Evolutionary conservation across 2,888 invertebrate species (phyloP).

Genomic region (Agrilus mali): DNA sequence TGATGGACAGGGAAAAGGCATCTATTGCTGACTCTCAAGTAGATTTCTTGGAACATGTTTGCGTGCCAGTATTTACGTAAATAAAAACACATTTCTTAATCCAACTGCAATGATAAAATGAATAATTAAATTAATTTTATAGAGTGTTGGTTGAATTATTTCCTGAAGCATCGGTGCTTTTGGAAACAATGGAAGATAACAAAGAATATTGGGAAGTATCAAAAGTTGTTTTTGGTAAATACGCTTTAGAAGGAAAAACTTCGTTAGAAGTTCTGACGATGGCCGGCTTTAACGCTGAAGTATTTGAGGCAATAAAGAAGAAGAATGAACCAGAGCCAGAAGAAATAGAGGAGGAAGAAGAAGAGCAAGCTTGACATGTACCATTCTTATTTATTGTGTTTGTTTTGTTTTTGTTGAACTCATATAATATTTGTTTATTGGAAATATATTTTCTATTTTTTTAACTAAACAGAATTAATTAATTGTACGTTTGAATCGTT

Average conservation of each 20-base stretch:
- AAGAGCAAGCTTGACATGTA: no score
- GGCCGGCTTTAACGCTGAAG: conserved; percentile 21
- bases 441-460: no score
- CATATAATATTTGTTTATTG: no score
- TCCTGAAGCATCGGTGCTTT: conserved; percentile 36
- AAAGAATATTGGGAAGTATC: conserved; percentile 46
- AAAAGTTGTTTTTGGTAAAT: conserved; percentile 28
- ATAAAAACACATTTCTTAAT: no score
- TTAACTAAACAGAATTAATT: no score
- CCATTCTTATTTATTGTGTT: no score
- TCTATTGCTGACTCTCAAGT: conserved; percentile 73
- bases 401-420: no score
- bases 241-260: conserved; percentile 17
- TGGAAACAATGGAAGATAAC: conserved; percentile 41
- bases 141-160: conserved; percentile 43
- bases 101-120: no score
- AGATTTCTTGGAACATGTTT: conserved; percentile 46
- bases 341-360: no score
- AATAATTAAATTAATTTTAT: conserved; percentile 12
- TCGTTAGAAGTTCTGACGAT: conserved; percentile 23
- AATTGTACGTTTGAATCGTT: no score
- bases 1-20: conserved; percentile 74
- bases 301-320: conserved; percentile 4
- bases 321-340: no score
- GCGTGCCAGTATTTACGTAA: conserved; percentile 40